Conservation (phyloP, 2,797 vertebrate genomes). For the Rhodeus uyekii region DNA sequence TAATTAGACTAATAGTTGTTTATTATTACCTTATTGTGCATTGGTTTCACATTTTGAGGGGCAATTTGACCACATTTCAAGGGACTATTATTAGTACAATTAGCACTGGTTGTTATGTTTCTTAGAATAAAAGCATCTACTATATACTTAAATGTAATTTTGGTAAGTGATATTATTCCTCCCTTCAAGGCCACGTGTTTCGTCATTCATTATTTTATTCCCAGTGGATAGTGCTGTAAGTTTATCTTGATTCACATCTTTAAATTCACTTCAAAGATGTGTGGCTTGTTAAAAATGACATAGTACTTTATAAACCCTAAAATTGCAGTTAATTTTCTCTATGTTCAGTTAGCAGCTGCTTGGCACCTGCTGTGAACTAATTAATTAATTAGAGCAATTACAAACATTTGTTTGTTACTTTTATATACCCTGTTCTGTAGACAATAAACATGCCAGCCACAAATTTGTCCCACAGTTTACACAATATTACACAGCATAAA, state of each 20-base stretch:
- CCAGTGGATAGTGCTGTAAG: not conserved
- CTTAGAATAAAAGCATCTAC: not conserved
- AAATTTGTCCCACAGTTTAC: not conserved
- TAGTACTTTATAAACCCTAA: not conserved
- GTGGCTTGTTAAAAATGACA: conserved; percentile 14
- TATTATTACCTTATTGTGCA: not conserved
- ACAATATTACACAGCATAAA: not conserved
- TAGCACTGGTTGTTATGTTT: not conserved
- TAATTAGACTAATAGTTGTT: not conserved
- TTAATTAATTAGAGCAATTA: conserved; percentile 8
- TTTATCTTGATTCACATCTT: not conserved
- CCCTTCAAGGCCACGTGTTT: not conserved
- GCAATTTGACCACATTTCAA: too few species aligned
- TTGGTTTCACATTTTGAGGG: too few species aligned
- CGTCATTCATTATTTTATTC: not conserved
- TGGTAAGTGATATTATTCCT: not conserved
- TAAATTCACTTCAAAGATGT: conserved; percentile 17
- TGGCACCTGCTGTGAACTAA: conserved; percentile 59
- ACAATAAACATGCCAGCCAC: conserved; percentile 15
- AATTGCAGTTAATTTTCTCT: conserved; percentile 19
- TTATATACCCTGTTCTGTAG: conserved; percentile 8
- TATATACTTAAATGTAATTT: not conserved
- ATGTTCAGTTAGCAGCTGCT: conserved; percentile 24
- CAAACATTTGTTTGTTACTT: not conserved
- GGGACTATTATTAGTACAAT: too few species aligned